Conservation (phyloP, 2,797 vertebrate genomes). For the Sparus aurata region DNA sequence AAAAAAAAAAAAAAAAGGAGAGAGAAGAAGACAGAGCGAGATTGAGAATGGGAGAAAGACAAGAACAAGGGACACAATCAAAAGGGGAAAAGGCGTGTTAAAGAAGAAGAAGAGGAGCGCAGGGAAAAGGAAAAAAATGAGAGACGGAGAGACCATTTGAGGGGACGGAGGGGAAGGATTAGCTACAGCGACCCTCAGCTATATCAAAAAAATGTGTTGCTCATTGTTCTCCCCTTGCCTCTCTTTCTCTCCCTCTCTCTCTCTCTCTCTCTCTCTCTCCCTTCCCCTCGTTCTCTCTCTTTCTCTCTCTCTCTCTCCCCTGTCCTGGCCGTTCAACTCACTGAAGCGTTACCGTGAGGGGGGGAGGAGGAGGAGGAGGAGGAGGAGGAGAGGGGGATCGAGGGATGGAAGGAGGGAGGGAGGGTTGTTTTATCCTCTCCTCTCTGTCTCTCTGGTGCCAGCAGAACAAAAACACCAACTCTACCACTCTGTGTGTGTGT, state of each 20-base stretch:
- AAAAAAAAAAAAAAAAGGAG: constrained; percentile 33
- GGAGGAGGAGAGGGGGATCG: constrained; percentile 62
- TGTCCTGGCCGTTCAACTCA: constrained; percentile 84
- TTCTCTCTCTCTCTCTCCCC: constrained; percentile 70
- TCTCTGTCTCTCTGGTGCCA: constrained; percentile 82
- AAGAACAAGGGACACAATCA: constrained; percentile 74
- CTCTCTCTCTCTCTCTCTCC: constrained; percentile 52
- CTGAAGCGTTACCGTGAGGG: constrained; percentile 83
- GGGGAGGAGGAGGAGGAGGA: constrained; percentile 35
- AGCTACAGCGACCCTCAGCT: constrained; percentile 86
- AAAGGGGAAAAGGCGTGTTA: constrained; percentile 64
- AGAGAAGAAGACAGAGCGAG: constrained; percentile 51
- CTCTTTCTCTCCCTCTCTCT: constrained; percentile 64
- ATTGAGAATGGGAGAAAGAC: constrained; percentile 72
- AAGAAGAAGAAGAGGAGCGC: constrained; percentile 67
- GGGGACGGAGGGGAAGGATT: constrained; percentile 87
- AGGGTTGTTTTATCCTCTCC: constrained; percentile 83
- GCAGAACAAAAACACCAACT: constrained; percentile 84
- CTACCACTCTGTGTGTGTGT: constrained; percentile 67
- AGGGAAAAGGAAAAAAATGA: constrained; percentile 66
- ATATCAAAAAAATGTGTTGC: constrained; percentile 90
- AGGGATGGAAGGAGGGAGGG: constrained; percentile 77
- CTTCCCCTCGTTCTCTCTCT: constrained; percentile 48
- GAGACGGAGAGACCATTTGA: constrained; percentile 82
- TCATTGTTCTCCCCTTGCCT: constrained; percentile 86